These are phyloP conservation scores for Saimiri boliviensis DNA, from an alignment of 2,113 vertebrate genomes.

Conservation along the genomic window DNA sequence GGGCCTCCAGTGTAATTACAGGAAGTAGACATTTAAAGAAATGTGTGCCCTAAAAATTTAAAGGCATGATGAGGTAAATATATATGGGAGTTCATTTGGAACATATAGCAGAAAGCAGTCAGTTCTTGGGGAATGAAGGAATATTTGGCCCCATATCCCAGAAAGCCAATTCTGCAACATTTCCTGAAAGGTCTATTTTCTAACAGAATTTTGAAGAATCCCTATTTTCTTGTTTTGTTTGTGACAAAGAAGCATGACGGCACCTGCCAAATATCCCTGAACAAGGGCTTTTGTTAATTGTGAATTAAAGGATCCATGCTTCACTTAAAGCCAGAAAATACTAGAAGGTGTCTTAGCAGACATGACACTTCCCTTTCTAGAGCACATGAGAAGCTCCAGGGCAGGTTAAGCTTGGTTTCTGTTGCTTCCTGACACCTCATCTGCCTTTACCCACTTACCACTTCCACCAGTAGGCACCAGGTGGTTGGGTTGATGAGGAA, in stretches of 20 bases:
- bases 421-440: background rate
- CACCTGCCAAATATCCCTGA: background rate
- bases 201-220: constrained; percentile 38
- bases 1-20: background rate
- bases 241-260: background rate
- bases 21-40: background rate
- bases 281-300: constrained; percentile 21
- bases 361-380: background rate
- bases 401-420: background rate
- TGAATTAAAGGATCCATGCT: background rate
- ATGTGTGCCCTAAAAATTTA: background rate
- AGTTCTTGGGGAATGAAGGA: background rate
- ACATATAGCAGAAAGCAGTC: background rate
- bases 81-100: too few species aligned
- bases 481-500: background rate
- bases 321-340: background rate
- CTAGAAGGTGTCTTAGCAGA: background rate
- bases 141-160: background rate
- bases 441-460: background rate
- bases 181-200: constrained; percentile 24
- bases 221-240: constrained; percentile 9
- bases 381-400: background rate
- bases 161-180: background rate
- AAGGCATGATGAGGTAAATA: too few species aligned
- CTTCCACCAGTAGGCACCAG: background rate